These are phyloP conservation scores for Melitaea cinxia DNA, from an alignment of 1,140 invertebrate species.

Conservation along the genomic window DNA sequence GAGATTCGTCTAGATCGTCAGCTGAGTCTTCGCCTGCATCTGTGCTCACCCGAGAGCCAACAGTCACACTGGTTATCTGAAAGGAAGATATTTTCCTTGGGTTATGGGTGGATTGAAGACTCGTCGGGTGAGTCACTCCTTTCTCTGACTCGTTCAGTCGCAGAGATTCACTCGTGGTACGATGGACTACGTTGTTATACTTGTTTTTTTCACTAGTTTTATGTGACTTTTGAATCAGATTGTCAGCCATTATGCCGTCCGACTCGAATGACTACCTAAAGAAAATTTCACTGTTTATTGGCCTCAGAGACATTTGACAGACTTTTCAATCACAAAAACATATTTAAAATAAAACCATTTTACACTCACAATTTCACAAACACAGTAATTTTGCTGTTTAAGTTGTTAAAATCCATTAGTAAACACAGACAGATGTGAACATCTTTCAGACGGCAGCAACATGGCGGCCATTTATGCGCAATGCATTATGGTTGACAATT, in stretches of 20 bases:
- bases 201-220: constrained; percentile 83
- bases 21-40: constrained; percentile 95
- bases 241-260: constrained; percentile 83
- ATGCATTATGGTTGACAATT: constrained; percentile 82
- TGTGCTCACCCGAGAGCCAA: constrained; percentile 89
- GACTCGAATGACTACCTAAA: constrained; percentile 82
- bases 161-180: constrained; percentile 90
- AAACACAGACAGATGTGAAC: constrained; percentile 82
- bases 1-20: constrained; percentile 96
- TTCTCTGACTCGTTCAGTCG: constrained; percentile 85
- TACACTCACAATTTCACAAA: constrained; percentile 82
- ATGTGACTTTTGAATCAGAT: constrained; percentile 83
- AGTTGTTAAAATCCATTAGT: constrained; percentile 81
- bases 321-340: constrained; percentile 75
- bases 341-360: constrained; percentile 77
- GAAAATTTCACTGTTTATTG: constrained; percentile 82
- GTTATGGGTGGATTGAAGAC: constrained; percentile 80
- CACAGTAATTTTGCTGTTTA: constrained; percentile 79
- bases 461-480: constrained; percentile 82
- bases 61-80: constrained; percentile 94
- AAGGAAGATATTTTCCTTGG: constrained; percentile 93
- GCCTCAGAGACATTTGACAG: constrained; percentile 80
- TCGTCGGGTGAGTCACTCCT: constrained; percentile 80
- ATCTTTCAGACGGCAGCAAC: constrained; percentile 82
- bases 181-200: constrained; percentile 86